Percentiles rank a stretch among this genome's conserved stretches.
These are phyloP conservation scores for Catocala nupta DNA, from an alignment of 2,888 invertebrate species.

Conservation along the genomic window DNA sequence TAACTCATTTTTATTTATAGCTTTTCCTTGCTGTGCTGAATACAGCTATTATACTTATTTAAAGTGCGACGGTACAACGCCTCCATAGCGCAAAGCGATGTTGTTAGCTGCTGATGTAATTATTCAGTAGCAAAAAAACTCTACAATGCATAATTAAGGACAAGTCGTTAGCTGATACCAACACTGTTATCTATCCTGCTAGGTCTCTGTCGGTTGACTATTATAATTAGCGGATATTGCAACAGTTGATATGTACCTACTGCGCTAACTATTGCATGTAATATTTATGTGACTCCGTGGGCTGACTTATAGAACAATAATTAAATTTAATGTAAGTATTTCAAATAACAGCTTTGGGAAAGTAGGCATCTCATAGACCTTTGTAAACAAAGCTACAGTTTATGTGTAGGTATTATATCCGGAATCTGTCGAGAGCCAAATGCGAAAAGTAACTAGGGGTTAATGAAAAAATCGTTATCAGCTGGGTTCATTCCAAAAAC, in stretches of 20 bases:
- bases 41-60: slow-evolving; percentile 10
- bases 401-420: slow-evolving; percentile 18
- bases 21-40: slow-evolving; percentile 6
- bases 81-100: slow-evolving; percentile 2
- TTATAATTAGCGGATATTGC: slow-evolving; percentile 11
- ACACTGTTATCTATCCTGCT: slow-evolving; percentile 28
- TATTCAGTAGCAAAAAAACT: slow-evolving; percentile 16
- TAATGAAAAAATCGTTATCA: slow-evolving; percentile 58
- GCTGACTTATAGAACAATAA: too few relatives aligned
- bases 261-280: not conserved
- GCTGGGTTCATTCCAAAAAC: slow-evolving; percentile 56
- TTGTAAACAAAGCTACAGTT: slow-evolving; percentile 3
- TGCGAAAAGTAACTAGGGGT: slow-evolving; percentile 25
- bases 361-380: not conserved
- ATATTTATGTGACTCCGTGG: not conserved
- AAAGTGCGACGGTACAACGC: slow-evolving; percentile 6
- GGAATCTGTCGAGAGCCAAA: slow-evolving; percentile 28
- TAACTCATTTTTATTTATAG: slow-evolving; percentile 15
- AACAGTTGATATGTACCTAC: not conserved
- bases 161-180: slow-evolving; percentile 21
- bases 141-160: slow-evolving; percentile 21
- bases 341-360: too few relatives aligned
- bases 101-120: slow-evolving; percentile 16
- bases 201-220: slow-evolving; percentile 9
- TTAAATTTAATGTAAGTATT: too few relatives aligned